These are phyloP conservation scores for Ivindomyrus marchei DNA, from an alignment of 2,113 vertebrate genomes.

Conservation along the genomic window DNA sequence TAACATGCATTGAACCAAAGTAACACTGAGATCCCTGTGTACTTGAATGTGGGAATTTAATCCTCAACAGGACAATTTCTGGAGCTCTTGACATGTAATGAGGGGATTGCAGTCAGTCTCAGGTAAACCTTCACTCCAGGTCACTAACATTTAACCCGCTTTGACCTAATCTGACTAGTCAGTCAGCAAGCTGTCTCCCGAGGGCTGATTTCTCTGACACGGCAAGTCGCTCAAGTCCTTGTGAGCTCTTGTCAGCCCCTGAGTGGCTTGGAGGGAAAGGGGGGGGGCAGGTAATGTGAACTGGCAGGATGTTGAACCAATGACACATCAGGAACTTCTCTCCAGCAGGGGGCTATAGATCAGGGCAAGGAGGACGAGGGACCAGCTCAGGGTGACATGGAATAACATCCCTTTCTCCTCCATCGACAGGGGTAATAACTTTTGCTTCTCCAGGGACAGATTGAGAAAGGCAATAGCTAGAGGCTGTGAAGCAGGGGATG, in stretches of 20 bases:
- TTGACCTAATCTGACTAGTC: slow-evolving; percentile 24
- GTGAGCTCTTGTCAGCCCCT: slow-evolving; percentile 61
- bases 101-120: slow-evolving; percentile 2
- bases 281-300: slow-evolving; percentile 54
- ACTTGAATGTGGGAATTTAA: neutral
- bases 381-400: slow-evolving; percentile 86
- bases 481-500: slow-evolving; percentile 92
- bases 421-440: slow-evolving; percentile 99
- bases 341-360: slow-evolving; percentile 78
- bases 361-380: slow-evolving; percentile 81
- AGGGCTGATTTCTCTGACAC: slow-evolving; percentile 52
- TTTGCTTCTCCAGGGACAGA: slow-evolving; percentile 96
- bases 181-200: slow-evolving; percentile 36
- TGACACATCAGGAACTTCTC: slow-evolving; percentile 64
- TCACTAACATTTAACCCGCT: slow-evolving; percentile 6
- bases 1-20: too few relatives aligned
- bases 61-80: neutral
- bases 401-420: slow-evolving; percentile 99
- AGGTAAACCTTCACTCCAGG: slow-evolving; percentile 14
- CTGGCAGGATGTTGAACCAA: slow-evolving; percentile 64
- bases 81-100: slow-evolving; percentile 5
- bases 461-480: slow-evolving; percentile 98
- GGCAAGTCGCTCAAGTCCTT: slow-evolving; percentile 51
- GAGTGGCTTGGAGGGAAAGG: slow-evolving; percentile 18
- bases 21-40: too few relatives aligned